A percentile compares a stretch with the other conserved stretches of the same genome.
phyloP scores from a whole-genome alignment of 2,797 vertebrate genomes.

The Macropus fuliginosus region DNA sequence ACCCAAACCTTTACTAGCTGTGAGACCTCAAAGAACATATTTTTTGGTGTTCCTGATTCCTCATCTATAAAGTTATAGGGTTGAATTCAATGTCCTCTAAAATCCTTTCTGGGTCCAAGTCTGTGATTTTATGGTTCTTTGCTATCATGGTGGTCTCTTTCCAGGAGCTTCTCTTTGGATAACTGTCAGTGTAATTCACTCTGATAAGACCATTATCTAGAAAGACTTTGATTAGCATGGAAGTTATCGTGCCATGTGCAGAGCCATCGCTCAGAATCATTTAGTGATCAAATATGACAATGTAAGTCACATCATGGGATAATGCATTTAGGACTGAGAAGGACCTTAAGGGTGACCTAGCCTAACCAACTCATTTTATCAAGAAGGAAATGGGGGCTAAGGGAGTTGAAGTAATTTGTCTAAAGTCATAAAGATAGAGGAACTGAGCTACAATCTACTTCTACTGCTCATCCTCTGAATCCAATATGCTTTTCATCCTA shows the following conservation, averaged over 20 bases:
- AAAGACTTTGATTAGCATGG: not conserved
- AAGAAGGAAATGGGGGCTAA: not conserved
- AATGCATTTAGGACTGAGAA: not conserved
- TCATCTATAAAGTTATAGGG: not conserved
- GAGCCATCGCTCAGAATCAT: not conserved
- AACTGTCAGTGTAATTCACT: not conserved
- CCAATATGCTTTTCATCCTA: not conserved
- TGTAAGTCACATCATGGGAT: not conserved
- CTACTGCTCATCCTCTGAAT: not conserved
- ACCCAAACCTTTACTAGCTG: not conserved
- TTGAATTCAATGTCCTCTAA: not conserved
- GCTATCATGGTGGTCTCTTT: not conserved
- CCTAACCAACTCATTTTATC: not conserved
- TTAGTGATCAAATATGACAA: not conserved
- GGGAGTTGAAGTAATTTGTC: not conserved
- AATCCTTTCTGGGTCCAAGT: not conserved
- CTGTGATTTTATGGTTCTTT: not conserved
- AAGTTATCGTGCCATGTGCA: not conserved
- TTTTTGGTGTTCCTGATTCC: not conserved
- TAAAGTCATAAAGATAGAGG: not conserved
- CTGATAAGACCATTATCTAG: not conserved
- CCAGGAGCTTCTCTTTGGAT: not conserved
- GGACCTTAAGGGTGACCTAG: not conserved
- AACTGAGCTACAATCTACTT: not conserved
- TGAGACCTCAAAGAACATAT: not conserved